phyloP scores from a whole-genome alignment of 2,888 invertebrate genomes.

The Cheilosia soror region DNA sequence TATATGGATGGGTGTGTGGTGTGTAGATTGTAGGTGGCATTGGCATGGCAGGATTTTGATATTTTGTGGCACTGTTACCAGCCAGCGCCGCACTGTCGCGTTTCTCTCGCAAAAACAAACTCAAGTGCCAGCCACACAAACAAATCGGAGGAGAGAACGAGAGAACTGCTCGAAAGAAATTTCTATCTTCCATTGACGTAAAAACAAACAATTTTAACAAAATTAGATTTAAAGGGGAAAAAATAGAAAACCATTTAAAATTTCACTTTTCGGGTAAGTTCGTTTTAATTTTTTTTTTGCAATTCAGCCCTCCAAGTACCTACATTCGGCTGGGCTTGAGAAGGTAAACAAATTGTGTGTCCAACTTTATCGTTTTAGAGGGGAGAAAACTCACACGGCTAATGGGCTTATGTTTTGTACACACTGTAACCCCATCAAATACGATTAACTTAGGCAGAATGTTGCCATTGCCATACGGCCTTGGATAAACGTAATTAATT shows the following conservation, averaged over 20 bases:
- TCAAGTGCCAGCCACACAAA: conserved; percentile 63
- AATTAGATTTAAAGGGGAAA: conserved; percentile 58
- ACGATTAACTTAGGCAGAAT: conserved; percentile 38
- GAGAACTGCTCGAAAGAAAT: conserved; percentile 40
- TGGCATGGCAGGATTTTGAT: not conserved
- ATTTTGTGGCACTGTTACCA: too few relatives aligned
- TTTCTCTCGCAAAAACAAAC: conserved; percentile 30
- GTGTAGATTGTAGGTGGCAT: not conserved
- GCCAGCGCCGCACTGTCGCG: not conserved
- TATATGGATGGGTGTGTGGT: not conserved
- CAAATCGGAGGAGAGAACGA: conserved; percentile 37
- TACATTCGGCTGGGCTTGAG: not conserved
- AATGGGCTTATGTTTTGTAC: conserved; percentile 2
- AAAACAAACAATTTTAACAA: conserved; percentile 63
- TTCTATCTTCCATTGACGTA: conserved; percentile 58
- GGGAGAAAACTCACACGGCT: not conserved
- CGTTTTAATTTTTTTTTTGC: conserved; percentile 18
- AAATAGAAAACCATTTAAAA: conserved; percentile 5
- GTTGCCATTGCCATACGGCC: conserved; percentile 17
- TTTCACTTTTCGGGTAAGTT: not conserved
- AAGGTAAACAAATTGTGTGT: conserved; percentile 24
- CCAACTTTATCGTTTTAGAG: conserved; percentile 31
- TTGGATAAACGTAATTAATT: conserved; percentile 64
- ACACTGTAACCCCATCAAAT: conserved; percentile 27
- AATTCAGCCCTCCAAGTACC: not conserved